phyloP scores from a whole-genome alignment of 1,140 invertebrate species.

The Mizuhopecten yessoensis region DNA sequence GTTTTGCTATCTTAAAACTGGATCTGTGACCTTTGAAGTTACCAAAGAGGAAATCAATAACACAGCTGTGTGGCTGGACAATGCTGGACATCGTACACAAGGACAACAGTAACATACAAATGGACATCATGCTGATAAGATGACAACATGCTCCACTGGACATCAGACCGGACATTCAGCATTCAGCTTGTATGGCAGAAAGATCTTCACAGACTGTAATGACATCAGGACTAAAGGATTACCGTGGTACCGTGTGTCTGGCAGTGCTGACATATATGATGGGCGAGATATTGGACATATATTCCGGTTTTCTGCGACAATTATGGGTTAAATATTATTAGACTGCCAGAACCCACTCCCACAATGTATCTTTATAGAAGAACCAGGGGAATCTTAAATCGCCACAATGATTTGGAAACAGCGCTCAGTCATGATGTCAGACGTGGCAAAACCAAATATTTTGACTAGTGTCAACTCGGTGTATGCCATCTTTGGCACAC shows the following conservation, averaged over 20 bases:
- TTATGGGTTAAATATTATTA: conserved; percentile 27
- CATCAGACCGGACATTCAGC: not conserved
- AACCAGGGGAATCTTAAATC: not conserved
- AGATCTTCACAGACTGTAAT: not conserved
- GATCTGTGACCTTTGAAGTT: not conserved
- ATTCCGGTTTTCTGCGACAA: not conserved
- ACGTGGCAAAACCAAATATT: not conserved
- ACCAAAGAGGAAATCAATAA: not conserved
- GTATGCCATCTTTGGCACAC: not conserved
- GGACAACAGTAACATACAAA: not conserved
- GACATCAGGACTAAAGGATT: not conserved
- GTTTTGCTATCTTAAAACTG: not conserved
- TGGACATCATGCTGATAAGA: not conserved
- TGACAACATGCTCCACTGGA: not conserved
- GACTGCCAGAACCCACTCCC: not conserved
- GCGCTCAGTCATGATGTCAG: not conserved
- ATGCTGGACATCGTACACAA: not conserved
- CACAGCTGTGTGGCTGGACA: not conserved
- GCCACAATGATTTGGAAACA: not conserved
- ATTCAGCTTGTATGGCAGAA: not conserved
- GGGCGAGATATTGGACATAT: not conserved
- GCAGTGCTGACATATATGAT: not conserved
- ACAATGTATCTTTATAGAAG: not conserved
- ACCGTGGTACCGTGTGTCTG: not conserved
- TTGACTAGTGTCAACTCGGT: not conserved